Conservation (phyloP, 2,797 vertebrate genomes). For the Phrynocephalus vlangalii region DNA sequence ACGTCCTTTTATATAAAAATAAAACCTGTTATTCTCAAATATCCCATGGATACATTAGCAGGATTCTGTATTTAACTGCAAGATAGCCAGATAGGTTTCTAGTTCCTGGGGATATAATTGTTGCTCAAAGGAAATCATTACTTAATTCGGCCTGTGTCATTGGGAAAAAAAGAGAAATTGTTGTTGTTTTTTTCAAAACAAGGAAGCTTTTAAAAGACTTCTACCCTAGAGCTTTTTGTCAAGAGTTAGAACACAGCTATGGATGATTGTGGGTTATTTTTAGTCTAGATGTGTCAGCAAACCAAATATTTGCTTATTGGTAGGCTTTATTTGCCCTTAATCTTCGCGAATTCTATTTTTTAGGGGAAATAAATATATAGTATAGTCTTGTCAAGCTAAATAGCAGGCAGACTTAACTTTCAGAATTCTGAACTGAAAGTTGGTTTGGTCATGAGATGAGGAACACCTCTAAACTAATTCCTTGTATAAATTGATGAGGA, state of each 20-base stretch:
- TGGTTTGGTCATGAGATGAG: not conserved
- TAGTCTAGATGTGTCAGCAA: conserved; percentile 54
- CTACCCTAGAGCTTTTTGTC: conserved; percentile 28
- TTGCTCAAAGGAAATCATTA: not conserved
- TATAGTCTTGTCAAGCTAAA: conserved; percentile 32
- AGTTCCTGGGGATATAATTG: conserved; percentile 13
- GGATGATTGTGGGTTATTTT: conserved; percentile 34
- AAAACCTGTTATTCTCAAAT: not conserved
- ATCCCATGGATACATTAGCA: not conserved
- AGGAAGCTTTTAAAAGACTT: conserved; percentile 43
- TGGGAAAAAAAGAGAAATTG: conserved; percentile 21
- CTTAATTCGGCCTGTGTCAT: conserved; percentile 34
- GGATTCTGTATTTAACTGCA: not conserved
- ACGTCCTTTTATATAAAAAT: not conserved
- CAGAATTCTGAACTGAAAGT: not conserved
- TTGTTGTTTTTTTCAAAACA: conserved; percentile 33
- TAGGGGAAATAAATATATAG: conserved; percentile 30
- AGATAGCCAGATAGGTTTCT: not conserved
- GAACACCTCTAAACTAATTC: conserved; percentile 3
- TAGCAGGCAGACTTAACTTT: not conserved
- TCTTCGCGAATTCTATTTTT: not conserved
- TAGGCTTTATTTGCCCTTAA: conserved; percentile 54
- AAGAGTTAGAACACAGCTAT: conserved; percentile 25
- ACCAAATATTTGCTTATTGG: conserved; percentile 57
- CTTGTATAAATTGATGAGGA: not conserved